Evolutionary conservation across 2,888 invertebrate species (phyloP), one percentile per base, ranked within the genome.

Genomic region (Ophioninae sp.): DNA sequence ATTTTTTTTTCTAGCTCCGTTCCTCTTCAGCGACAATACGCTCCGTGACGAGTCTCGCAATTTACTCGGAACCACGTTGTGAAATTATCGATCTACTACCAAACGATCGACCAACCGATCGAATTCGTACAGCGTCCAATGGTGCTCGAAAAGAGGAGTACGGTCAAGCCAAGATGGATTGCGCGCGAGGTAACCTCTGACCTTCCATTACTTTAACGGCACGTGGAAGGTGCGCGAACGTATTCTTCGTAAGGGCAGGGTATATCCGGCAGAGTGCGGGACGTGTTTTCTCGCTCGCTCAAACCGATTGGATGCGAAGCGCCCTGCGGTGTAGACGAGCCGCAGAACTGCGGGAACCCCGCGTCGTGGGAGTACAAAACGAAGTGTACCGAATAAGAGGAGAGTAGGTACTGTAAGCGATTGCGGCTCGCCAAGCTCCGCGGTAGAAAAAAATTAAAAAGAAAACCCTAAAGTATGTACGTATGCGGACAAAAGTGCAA

Each of bases 361-460:
- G 72, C 73, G 67, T 79, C 84, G 84, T 84, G 84, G 84, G 84
- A 84, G 84, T 84, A 84, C 76, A 64, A 84, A 84, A 84, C 79
- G 76, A 82, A 76, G 76, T 73, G 84, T 76, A 84, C 84, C 81
- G 81, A 84, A 84, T 76, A 81, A 72, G 61, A 75, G 72, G 71
- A 7, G 74, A 39, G 68, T 22, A 65, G 69, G 69, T 81, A 78
- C 39, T 30, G 74, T 23, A 44, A 44, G 82, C 81, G 81, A 84
- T 81, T 76, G 81, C 81, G 63, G 79, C 81, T 84, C 84, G 65
- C 67, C 63, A 37, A 67, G 81, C 51, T 81, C 63, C 76, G 56
- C 39, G 67, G 39, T 51, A 64, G 69, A 51, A 39, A 73, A 59
- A 44, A 65, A 61, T 23, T 44, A 68, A 23, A 51, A 73, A 77